These are phyloP conservation scores for Mellivora capensis DNA, from an alignment of 2,113 vertebrate species.

Conservation along the genomic window DNA sequence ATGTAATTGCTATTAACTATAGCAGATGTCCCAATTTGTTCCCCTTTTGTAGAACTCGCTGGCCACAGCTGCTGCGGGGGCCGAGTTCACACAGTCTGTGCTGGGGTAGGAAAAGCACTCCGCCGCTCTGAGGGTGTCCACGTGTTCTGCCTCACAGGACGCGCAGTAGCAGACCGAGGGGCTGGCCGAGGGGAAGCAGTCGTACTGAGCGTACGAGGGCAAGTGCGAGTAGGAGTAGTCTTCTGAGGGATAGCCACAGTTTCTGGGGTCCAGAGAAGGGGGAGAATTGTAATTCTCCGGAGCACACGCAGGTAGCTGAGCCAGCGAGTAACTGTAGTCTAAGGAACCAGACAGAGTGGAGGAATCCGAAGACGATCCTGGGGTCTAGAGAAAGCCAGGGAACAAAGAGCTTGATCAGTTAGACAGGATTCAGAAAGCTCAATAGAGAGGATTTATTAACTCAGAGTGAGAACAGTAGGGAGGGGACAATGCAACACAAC, in stretches of 20 bases:
- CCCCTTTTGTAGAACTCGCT: slow-evolving; percentile 87
- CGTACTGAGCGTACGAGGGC: slow-evolving; percentile 61
- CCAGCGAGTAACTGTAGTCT: slow-evolving; percentile 87
- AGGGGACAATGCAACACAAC: neutral
- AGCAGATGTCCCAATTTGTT: slow-evolving; percentile 87
- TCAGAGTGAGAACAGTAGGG: neutral
- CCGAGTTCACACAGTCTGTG: slow-evolving; percentile 82
- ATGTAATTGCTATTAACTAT: slow-evolving; percentile 82
- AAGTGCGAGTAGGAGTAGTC: slow-evolving; percentile 78
- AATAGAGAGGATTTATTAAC: neutral
- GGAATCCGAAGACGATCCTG: slow-evolving; percentile 83
- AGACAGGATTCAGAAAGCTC: slow-evolving; percentile 33
- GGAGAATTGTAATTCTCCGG: slow-evolving; percentile 85
- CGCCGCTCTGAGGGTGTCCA: slow-evolving; percentile 63
- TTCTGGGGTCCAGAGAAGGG: slow-evolving; percentile 82
- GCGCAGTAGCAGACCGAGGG: slow-evolving; percentile 83
- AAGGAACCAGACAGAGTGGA: slow-evolving; percentile 83
- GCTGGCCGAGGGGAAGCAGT: slow-evolving; percentile 59
- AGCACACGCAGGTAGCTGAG: slow-evolving; percentile 82
- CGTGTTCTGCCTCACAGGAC: slow-evolving; percentile 70
- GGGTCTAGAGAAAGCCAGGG: slow-evolving; percentile 78
- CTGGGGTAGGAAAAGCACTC: slow-evolving; percentile 80
- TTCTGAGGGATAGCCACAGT: slow-evolving; percentile 76
- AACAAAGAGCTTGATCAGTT: slow-evolving; percentile 34
- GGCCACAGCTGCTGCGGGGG: slow-evolving; percentile 61